Evolutionary conservation across 2,797 vertebrate genomes (phyloP), one percentile per base, ranked within the genome.

Genomic region (Prunella strophiata): DNA sequence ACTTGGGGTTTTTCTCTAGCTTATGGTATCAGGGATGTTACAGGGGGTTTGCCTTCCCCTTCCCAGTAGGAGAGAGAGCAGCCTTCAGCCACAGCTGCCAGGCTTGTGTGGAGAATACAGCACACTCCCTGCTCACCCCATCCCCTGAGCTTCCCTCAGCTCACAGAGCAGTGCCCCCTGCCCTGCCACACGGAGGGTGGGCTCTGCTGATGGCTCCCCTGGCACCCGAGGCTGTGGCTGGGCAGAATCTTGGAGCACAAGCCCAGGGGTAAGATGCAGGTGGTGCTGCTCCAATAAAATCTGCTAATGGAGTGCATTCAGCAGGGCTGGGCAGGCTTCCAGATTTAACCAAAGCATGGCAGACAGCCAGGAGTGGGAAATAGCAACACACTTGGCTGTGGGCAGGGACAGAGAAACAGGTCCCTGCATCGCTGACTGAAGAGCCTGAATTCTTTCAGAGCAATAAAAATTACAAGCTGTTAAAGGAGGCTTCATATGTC

Each of bases 201-300:
- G 18, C 5, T 54, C 48, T 48, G 57, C 76, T 13, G 11, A 10
- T 1, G 63, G 52, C 45, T 88, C 19, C 27, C 1, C 0, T 0
- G 19, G 51, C 55, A 2, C 42, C 3, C 12, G 50, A 63, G 52
- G 40, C 26, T 81, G 55, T 4, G 58, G 78, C 30, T 5, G 17
- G 67, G 77, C 57, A 38, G 29, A 17, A 12, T 32, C 34, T 27
- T 8, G 32, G 54, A 65, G 42, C 51, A 32, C 11, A 47, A 78
- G 36, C 25, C 22, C 10, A n/a, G 5, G 58, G 36, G 34, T 50
- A 27, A 54, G 48, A 30, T 26, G 30, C 51, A 11, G 40, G 36
- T 32, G 84, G 34, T 29, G 72, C 59, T 12, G 14, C 12, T 77
- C 40, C 89, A 36, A 62, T 62, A 13, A 81, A 91, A 85, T 12